phyloP scores from a whole-genome alignment of 2,113 vertebrate species.

The Cottus gobio region DNA sequence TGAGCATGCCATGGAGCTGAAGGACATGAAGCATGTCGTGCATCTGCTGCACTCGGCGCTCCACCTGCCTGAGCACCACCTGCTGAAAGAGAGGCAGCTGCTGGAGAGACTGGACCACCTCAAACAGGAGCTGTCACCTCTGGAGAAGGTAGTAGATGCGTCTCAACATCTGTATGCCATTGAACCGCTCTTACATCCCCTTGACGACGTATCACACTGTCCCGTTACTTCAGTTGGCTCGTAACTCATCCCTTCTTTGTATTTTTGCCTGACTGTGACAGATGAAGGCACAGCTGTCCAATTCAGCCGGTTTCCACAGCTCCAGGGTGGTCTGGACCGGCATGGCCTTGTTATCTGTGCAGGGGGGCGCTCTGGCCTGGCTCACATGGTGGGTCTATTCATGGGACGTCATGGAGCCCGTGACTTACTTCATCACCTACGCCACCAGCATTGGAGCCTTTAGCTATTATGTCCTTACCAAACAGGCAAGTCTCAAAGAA shows the following conservation, averaged over 20 bases:
- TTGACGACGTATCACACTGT: neutral
- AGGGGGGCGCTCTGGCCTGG: slow-evolving; percentile 94
- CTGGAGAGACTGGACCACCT: slow-evolving; percentile 86
- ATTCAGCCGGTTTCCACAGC: slow-evolving; percentile 80
- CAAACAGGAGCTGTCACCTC: slow-evolving; percentile 86
- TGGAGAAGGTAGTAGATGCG: slow-evolving; percentile 87
- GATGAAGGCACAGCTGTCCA: slow-evolving; percentile 85
- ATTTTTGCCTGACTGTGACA: slow-evolving; percentile 56
- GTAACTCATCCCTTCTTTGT: neutral
- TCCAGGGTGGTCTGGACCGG: slow-evolving; percentile 87
- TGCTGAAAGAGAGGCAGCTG: slow-evolving; percentile 86
- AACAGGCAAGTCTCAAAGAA: slow-evolving; percentile 78
- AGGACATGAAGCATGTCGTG: slow-evolving; percentile 87
- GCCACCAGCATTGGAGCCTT: slow-evolving; percentile 91
- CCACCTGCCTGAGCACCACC: slow-evolving; percentile 86
- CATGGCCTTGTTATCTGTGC: slow-evolving; percentile 90
- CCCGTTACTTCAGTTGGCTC: neutral
- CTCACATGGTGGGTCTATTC: slow-evolving; percentile 99
- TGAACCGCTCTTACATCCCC: neutral
- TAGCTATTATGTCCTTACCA: slow-evolving; percentile 92
- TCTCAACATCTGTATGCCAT: neutral
- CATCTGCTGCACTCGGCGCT: slow-evolving; percentile 89
- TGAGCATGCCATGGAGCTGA: slow-evolving; percentile 77
- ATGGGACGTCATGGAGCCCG: slow-evolving; percentile 97
- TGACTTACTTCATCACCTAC: slow-evolving; percentile 95